phyloP scores from a whole-genome alignment of 2,113 vertebrate genomes.

The Catharus fuscescens region DNA sequence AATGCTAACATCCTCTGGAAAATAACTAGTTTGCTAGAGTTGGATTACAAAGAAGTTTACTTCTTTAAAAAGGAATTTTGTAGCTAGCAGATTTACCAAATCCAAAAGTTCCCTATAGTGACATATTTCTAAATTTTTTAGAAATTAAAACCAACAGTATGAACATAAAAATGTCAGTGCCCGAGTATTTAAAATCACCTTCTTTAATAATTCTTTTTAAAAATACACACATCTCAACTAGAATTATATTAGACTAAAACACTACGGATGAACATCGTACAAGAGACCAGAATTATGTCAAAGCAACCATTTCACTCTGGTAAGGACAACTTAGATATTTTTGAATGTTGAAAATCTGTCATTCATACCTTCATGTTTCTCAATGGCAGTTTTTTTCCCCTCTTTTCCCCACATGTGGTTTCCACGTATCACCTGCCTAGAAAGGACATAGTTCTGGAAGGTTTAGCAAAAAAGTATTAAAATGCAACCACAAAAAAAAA shows the following conservation, averaged over 20 bases:
- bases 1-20: constrained; percentile 36
- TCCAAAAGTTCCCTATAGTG: neutral
- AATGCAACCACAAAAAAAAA: constrained; percentile 50
- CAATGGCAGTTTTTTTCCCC: constrained; percentile 56
- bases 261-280: constrained; percentile 17
- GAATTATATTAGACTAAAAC: constrained; percentile 31
- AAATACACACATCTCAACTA: constrained; percentile 31
- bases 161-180: neutral
- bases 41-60: neutral
- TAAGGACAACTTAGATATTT: constrained; percentile 57
- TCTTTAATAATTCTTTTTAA: neutral
- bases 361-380: constrained; percentile 33
- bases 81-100: neutral
- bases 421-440: constrained; percentile 30
- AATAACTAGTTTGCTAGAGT: constrained; percentile 16
- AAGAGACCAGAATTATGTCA: constrained; percentile 21
- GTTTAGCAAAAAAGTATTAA: constrained; percentile 51
- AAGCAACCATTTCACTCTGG: constrained; percentile 41
- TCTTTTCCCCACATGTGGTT: constrained; percentile 8
- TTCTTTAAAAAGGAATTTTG: constrained; percentile 7
- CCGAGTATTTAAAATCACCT: neutral
- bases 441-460: constrained; percentile 62
- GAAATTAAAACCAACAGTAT: neutral
- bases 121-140: neutral
- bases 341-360: constrained; percentile 63